Percentiles rank a stretch among this genome's conserved stretches.
Conservation (phyloP, 2,888 invertebrate genomes). For the Eilema caniola region DNA sequence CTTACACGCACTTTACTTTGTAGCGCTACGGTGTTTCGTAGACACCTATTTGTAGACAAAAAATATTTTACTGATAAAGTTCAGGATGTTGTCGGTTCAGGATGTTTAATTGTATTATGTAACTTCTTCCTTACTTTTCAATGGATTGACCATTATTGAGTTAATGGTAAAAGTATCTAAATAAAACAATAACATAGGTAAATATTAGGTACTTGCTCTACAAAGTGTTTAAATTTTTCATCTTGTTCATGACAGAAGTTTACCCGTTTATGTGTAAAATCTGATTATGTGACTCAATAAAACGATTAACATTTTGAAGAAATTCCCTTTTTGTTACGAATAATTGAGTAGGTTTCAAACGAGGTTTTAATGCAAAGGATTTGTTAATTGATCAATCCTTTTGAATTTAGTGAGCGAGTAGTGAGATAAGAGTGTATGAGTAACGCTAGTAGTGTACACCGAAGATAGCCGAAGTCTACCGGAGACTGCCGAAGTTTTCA, state of each 20-base stretch:
- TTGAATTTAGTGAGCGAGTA: slow-evolving; percentile 43
- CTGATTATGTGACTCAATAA: neutral
- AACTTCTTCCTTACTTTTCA: no score
- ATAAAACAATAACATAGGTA: neutral
- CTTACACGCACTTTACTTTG: no score
- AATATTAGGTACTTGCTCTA: neutral
- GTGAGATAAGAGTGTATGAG: neutral
- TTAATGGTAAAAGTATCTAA: neutral
- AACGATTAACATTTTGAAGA: neutral
- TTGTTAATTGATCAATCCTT: slow-evolving; percentile 45
- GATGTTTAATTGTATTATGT: neutral
- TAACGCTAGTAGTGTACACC: slow-evolving; percentile 30
- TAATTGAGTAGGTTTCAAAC: neutral
- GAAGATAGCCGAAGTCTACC: slow-evolving; percentile 63
- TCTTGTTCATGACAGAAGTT: neutral
- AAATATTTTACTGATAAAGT: neutral
- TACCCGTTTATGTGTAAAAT: neutral
- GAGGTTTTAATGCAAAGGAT: neutral
- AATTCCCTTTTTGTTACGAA: neutral
- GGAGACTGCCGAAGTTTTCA: slow-evolving; percentile 73
- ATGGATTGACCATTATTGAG: neutral
- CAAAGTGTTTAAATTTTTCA: neutral
- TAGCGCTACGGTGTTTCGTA: slow-evolving; percentile 1
- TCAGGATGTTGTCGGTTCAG: neutral
- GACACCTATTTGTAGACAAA: neutral